phyloP scores from a whole-genome alignment of 2,797 vertebrate species.

The Argyrosomus regius region DNA sequence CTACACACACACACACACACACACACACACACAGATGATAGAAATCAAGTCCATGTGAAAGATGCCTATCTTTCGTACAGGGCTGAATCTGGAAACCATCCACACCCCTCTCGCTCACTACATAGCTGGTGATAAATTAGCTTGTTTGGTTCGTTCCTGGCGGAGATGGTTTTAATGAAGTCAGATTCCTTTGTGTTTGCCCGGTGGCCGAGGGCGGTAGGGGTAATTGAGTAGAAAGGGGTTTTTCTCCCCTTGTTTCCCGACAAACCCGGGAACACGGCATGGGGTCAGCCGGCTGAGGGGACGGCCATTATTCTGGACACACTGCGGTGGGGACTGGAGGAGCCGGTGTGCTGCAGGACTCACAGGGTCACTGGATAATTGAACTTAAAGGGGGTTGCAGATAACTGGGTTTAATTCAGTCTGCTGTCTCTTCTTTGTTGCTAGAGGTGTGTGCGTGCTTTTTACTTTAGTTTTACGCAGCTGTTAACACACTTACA shows the following conservation, averaged over 20 bases:
- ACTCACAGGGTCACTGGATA: conserved; percentile 83
- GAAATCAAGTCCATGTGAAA: conserved; percentile 48
- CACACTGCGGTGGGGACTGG: conserved; percentile 85
- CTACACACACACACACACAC: neutral
- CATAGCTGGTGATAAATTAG: conserved; percentile 88
- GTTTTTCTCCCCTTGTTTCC: conserved; percentile 86
- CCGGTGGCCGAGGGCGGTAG: conserved; percentile 87
- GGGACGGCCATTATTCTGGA: conserved; percentile 87
- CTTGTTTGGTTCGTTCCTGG: conserved; percentile 89
- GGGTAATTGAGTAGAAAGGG: conserved; percentile 97
- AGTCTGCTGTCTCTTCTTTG: conserved; percentile 39
- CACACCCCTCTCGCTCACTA: conserved; percentile 19
- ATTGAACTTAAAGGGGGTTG: conserved; percentile 74
- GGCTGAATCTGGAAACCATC: conserved; percentile 43
- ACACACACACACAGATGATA: conserved; percentile 4
- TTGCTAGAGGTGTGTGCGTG: neutral
- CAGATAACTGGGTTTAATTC: conserved; percentile 67
- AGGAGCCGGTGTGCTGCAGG: conserved; percentile 81
- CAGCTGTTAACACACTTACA: conserved; percentile 18
- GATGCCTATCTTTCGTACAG: conserved; percentile 29
- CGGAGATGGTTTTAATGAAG: conserved; percentile 95
- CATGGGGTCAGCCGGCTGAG: conserved; percentile 87
- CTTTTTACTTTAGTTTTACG: conserved; percentile 23
- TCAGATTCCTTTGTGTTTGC: conserved; percentile 93
- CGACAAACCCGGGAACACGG: conserved; percentile 87